These are phyloP conservation scores for Balanococcus diminutus DNA, from an alignment of 2,888 invertebrate species.

Conservation along the genomic window DNA sequence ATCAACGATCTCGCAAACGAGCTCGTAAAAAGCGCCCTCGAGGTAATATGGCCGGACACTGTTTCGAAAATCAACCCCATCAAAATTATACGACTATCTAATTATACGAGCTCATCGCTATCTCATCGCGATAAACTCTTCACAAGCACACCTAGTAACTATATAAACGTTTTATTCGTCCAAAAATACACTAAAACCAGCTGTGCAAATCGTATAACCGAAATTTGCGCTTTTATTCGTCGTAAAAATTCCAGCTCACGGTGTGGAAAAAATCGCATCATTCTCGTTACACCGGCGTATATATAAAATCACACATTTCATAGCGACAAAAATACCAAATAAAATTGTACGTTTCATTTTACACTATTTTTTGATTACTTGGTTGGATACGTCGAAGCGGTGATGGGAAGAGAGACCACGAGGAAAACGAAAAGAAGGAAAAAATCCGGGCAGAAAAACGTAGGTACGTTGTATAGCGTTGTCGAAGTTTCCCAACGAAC, in stretches of 20 bases:
- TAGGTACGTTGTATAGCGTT: neutral
- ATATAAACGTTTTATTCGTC: neutral
- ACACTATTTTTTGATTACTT: slow-evolving; percentile 12
- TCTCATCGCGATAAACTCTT: no score
- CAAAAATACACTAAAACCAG: neutral
- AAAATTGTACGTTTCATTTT: slow-evolving; percentile 4
- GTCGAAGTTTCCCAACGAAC: neutral
- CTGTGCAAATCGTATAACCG: neutral
- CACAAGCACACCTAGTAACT: neutral
- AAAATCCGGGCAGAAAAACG: neutral
- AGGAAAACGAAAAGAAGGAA: neutral
- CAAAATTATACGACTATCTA: slow-evolving; percentile 5
- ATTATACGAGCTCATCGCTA: neutral
- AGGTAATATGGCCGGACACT: neutral
- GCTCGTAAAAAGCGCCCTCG: neutral
- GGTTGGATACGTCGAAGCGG: neutral
- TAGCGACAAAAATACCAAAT: neutral
- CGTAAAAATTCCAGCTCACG: neutral
- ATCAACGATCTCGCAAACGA: neutral
- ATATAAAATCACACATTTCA: slow-evolving; percentile 27
- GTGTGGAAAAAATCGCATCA: neutral
- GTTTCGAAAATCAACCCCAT: neutral
- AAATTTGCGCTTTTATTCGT: slow-evolving; percentile 16
- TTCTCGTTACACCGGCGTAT: neutral
- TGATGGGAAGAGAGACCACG: neutral